Conservation (phyloP, 2,888 invertebrate species). For the Caradrina kadenii region DNA sequence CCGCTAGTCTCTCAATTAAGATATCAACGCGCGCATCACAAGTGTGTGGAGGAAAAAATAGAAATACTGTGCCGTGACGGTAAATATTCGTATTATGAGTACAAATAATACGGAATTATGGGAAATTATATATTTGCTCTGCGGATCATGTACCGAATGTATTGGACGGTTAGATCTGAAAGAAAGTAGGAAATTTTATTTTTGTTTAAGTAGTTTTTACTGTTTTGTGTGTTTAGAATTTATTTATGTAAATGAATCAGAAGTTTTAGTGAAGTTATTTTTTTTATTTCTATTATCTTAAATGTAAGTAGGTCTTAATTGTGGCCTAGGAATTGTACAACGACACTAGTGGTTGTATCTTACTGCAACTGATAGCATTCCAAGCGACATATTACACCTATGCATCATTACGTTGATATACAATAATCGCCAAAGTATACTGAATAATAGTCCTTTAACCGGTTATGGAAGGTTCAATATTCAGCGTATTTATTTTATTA, state of each 20-base stretch:
- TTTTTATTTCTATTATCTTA: not conserved
- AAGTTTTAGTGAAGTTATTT: not conserved
- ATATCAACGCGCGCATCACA: conserved; percentile 55
- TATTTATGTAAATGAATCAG: not conserved
- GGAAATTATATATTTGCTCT: conserved; percentile 26
- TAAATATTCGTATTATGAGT: conserved; percentile 18
- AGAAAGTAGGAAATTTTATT: conserved; percentile 4
- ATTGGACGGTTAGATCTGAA: conserved; percentile 13
- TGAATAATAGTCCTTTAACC: too few relatives aligned
- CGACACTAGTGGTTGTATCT: too few relatives aligned
- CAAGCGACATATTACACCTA: too few relatives aligned
- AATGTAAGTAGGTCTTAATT: too few relatives aligned
- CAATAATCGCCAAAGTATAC: too few relatives aligned
- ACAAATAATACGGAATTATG: not conserved
- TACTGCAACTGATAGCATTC: not conserved
- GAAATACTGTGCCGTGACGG: conserved; percentile 1
- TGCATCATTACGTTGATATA: not conserved
- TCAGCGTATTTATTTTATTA: too few relatives aligned
- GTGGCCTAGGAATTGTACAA: not conserved
- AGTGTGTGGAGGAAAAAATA: not conserved
- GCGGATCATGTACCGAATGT: conserved; percentile 4
- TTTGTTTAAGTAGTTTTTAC: conserved; percentile 2
- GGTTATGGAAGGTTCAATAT: too few relatives aligned
- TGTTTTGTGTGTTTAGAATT: conserved; percentile 8
- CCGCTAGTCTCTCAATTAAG: conserved; percentile 29